Conservation (phyloP, 2,888 invertebrate species). For the Acleris cristana region DNA sequence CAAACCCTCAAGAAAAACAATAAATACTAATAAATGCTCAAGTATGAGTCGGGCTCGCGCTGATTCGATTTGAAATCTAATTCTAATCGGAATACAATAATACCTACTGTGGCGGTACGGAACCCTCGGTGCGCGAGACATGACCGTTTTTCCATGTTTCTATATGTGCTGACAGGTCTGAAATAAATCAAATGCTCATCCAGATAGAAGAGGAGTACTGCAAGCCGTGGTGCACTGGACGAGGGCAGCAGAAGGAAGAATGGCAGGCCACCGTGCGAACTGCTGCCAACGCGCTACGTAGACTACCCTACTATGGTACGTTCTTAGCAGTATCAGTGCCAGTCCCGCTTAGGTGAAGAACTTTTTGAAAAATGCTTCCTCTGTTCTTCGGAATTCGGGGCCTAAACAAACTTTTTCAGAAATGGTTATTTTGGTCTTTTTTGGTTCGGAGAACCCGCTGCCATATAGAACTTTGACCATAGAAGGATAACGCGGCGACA, state of each 20-base stretch:
- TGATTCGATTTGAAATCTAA: no score
- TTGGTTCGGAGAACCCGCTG: no score
- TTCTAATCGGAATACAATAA: no score
- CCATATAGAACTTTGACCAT: no score
- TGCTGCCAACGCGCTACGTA: constrained; percentile 58
- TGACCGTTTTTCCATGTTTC: not conserved
- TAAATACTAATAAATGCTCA: no score
- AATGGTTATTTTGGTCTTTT: no score
- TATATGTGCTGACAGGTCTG: constrained; percentile 46
- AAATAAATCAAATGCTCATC: constrained; percentile 62
- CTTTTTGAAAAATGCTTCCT: not conserved
- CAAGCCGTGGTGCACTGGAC: constrained; percentile 62
- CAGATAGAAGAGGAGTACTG: constrained; percentile 51
- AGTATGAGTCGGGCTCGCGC: no score
- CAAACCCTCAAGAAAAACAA: no score
- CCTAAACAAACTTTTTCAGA: no score
- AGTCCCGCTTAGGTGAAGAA: not conserved
- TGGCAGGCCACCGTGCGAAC: constrained; percentile 61
- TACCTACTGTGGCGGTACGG: not conserved
- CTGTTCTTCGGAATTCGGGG: no score
- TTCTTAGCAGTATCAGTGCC: not conserved
- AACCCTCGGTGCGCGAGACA: no score
- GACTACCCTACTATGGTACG: constrained; percentile 70
- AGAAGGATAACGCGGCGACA: no score
- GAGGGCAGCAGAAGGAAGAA: constrained; percentile 61